These are phyloP conservation scores for Solenopsis fugax DNA, from an alignment of 1,140 invertebrate genomes.

Conservation along the genomic window DNA sequence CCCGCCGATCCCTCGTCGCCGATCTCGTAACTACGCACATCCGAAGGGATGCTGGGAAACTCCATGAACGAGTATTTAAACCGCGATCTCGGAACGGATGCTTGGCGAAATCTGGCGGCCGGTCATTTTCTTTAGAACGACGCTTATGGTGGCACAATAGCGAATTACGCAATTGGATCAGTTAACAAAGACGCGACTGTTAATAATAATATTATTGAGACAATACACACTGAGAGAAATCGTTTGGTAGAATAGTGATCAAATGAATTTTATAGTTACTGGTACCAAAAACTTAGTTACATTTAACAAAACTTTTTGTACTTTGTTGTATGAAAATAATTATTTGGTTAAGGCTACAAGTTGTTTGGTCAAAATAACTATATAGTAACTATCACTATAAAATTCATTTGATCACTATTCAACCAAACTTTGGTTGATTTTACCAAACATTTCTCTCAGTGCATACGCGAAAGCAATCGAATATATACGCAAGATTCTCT, in stretches of 20 bases:
- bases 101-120: constrained; percentile 33
- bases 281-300: too few relatives aligned
- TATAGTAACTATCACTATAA: too few relatives aligned
- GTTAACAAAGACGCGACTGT: background rate
- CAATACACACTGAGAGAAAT: too few relatives aligned
- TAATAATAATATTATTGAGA: constrained; percentile 17
- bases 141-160: background rate
- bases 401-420: too few relatives aligned
- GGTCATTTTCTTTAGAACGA: constrained; percentile 24
- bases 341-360: too few relatives aligned
- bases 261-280: too few relatives aligned
- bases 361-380: too few relatives aligned
- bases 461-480: background rate
- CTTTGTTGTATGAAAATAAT: too few relatives aligned
- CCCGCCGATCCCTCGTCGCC: background rate
- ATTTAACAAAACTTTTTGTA: too few relatives aligned
- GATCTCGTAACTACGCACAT: constrained; percentile 48
- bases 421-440: too few relatives aligned
- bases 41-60: constrained; percentile 25
- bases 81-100: constrained; percentile 41
- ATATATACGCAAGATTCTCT: background rate
- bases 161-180: constrained; percentile 21
- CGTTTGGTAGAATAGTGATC: too few relatives aligned
- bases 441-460: too few relatives aligned
- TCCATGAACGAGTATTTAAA: constrained; percentile 67